Evolutionary conservation across 2,797 vertebrate genomes (phyloP), one percentile per base, ranked within the genome.

Genomic region (Hylomyscus alleni): DNA sequence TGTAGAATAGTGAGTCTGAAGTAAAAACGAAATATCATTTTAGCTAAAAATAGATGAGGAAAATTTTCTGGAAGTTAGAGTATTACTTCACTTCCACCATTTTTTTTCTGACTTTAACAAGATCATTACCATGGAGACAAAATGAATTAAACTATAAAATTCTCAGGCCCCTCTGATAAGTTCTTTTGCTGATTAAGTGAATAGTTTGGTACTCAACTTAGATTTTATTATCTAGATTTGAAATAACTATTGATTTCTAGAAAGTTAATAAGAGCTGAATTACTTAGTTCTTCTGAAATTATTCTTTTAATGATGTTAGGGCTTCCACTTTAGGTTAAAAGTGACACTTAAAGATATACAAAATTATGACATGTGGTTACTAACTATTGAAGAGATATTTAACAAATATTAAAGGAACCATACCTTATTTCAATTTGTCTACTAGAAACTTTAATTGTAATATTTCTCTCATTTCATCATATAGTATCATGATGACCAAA

Each of bases 91-190:
- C 60, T 62, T 95, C 81, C 78, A 72, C 20, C 19, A 34, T 50
- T 37, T 93, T 50, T 37, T 93, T 78, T 87, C 34, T 84, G 76
- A n/a, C 47, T 93, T 75, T 72, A 73, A 72, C 82, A 91, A 78
- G 34, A 29, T 17, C 13, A 37, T 92, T 83, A 77, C 47, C 17
- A 65, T 87, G 69, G 60, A 62, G 54, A 90, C 80, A 77, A 95
- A 86, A 85, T 67, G n/a, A 77, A 95, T 84, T 93, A 91, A 94
- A 40, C 6, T 65, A 37, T 81, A 89, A 90, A 86, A 60, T 77
- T 52, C 26, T 54, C 60, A 52, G 37, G 26, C 56, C 91, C 40
- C 50, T 58, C 20, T 84, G 10, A 88, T 60, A 67, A 94, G 80
- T 67, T 62, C 26, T 91, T 90, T 50, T 83, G 50, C 47, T 83